A percentile compares a stretch with the other conserved stretches of the same genome.
These are phyloP conservation scores for Astyanax mexicanus DNA, from an alignment of 2,797 vertebrate genomes.

Conservation along the genomic window DNA sequence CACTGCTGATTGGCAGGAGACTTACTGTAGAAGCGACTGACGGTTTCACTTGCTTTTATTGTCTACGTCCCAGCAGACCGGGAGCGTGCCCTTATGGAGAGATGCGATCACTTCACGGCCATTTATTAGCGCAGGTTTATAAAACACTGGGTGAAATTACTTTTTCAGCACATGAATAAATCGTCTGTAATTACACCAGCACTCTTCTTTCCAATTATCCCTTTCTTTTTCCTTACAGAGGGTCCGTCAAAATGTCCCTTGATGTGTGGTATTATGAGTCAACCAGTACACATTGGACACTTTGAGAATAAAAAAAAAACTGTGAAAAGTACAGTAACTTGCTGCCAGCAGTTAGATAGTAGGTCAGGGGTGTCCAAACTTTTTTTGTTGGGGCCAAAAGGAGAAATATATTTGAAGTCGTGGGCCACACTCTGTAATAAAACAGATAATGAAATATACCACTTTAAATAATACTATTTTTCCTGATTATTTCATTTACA, in stretches of 20 bases:
- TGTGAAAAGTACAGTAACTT: no score
- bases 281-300: no score
- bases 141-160: neutral
- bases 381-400: no score
- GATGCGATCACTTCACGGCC: conserved; percentile 16
- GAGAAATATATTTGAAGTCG: no score
- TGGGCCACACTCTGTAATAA: no score
- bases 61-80: neutral
- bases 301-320: no score
- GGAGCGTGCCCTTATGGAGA: neutral
- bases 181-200: neutral
- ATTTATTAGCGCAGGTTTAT: conserved; percentile 7
- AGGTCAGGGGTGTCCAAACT: no score
- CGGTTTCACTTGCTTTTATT: conserved; percentile 34
- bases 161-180: neutral
- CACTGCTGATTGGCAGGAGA: conserved; percentile 42
- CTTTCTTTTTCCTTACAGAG: neutral
- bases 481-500: no score
- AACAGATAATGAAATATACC: no score
- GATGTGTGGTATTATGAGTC: no score
- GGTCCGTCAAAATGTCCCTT: conserved; percentile 1
- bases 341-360: no score
- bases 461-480: no score
- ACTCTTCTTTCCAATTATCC: neutral
- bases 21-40: conserved; percentile 39